Evolutionary conservation across 2,888 invertebrate species (phyloP).

Genomic region (Branchellion lobata): DNA sequence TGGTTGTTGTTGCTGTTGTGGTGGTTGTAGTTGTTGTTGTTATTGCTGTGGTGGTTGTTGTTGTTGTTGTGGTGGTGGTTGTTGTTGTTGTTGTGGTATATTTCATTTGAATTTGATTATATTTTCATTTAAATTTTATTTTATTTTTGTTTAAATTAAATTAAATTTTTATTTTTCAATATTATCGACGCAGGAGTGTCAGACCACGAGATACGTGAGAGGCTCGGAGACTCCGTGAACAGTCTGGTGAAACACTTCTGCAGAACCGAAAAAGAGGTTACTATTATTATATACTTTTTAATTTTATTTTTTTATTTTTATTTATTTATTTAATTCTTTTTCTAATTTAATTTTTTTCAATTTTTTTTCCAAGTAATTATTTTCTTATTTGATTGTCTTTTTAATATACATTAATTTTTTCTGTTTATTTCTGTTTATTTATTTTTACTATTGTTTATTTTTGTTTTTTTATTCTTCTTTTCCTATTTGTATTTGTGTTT

Average conservation of each 20-base stretch:
- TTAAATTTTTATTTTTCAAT: too few relatives aligned
- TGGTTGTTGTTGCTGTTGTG: not conserved
- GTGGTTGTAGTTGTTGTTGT: too few relatives aligned
- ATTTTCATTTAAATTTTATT: too few relatives aligned
- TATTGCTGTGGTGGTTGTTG: too few relatives aligned
- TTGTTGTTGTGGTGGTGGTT: too few relatives aligned
- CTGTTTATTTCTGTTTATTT: too few relatives aligned
- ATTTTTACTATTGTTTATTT: too few relatives aligned
- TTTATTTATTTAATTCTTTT: not conserved
- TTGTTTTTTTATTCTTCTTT: too few relatives aligned
- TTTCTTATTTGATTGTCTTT: not conserved
- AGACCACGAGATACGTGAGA: slow-evolving; percentile 71
- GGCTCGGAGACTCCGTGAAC: slow-evolving; percentile 87
- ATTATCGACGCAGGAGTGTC: slow-evolving; percentile 51
- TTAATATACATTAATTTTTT: too few relatives aligned
- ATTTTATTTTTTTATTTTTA: not conserved
- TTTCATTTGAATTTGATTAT: not conserved
- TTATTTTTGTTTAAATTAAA: too few relatives aligned
- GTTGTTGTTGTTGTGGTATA: not conserved
- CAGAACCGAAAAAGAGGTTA: slow-evolving; percentile 75
- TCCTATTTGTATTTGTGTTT: too few relatives aligned
- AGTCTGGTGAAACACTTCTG: slow-evolving; percentile 95
- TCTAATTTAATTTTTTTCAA: not conserved
- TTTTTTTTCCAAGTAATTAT: not conserved
- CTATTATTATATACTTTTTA: slow-evolving; percentile 8